These are phyloP conservation scores for Brassicogethes aeneus DNA, from an alignment of 2,888 invertebrate genomes.

Conservation along the genomic window DNA sequence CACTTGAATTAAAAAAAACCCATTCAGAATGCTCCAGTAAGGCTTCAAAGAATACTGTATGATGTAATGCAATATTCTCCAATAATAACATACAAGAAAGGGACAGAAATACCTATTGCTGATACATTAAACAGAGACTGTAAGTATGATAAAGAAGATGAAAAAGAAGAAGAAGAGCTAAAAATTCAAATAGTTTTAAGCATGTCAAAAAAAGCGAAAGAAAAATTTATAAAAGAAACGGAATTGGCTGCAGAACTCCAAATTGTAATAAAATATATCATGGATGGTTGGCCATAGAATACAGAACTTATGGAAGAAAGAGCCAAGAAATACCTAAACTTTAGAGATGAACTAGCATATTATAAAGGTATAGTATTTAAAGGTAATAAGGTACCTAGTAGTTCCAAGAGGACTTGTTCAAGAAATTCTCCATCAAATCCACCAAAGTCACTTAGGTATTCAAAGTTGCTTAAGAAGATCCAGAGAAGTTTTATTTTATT, in stretches of 20 bases:
- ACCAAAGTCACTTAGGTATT: too few relatives aligned
- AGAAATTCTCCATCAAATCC: too few relatives aligned
- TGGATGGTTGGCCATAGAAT: constrained; percentile 1
- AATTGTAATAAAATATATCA: constrained; percentile 4
- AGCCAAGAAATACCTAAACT: constrained; percentile 5
- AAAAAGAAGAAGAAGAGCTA: constrained; percentile 10
- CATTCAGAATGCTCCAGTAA: constrained; percentile 13
- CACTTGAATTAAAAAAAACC: constrained; percentile 21
- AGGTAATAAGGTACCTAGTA: constrained; percentile 9
- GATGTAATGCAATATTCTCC: constrained; percentile 19
- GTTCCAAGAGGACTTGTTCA: too few relatives aligned
- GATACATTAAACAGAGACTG: constrained; percentile 17
- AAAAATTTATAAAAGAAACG: constrained; percentile 3
- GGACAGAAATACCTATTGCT: constrained; percentile 20
- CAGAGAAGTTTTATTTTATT: constrained; percentile 7
- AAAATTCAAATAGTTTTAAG: constrained; percentile 12
- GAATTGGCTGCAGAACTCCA: constrained; percentile 6
- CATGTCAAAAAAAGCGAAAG: constrained; percentile 9
- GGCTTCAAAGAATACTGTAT: constrained; percentile 25
- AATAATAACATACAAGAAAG: constrained; percentile 19
- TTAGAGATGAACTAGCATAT: constrained; percentile 6
- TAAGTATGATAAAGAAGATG: constrained; percentile 5
- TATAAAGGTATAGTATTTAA: constrained; percentile 7
- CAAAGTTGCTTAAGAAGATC: too few relatives aligned
- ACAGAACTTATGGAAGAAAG: not conserved